Evolutionary conservation across 2,797 vertebrate species (phyloP), one percentile per base, ranked within the genome.

Genomic region (Phoeniculus purpureus): DNA sequence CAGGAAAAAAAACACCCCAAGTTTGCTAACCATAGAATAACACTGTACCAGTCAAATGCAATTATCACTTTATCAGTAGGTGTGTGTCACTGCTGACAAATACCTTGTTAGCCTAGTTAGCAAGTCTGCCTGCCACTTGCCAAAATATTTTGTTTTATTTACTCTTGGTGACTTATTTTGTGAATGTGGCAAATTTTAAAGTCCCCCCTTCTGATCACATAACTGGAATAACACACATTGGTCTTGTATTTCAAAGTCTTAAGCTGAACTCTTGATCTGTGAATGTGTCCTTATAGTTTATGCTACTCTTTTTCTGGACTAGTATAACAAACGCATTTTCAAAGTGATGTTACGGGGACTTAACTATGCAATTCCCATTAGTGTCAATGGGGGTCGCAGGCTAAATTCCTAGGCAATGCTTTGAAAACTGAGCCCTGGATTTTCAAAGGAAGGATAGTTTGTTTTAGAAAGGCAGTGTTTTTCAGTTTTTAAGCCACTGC

Each of bases 101-200:
- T 50, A 76, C 37, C 93, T 95, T 89, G 85, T 95, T 93, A 94
- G 77, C 51, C 90, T 87, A 58, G 87, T 89, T 94, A 94, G 85
- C 80, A 83, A 91, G 94, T 93, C 95, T 95, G 92, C 77, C 87
- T 52, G 85, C 92, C 93, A 96, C 90, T 96, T 96, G 95, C 90
- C 90, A 91, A 95, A 96, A 95, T 91, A 96, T 94, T 96, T 86
- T 89, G 84, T 94, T 95, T 94, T 94, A 81, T 95, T 96, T 96
- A 96, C 64, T 94, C 87, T 77, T 79, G 67, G 81, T 81, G 85
- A 93, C 77, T 92, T 92, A 91, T 85, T 94, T 89, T 85, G 90
- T 77, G 76, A 92, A 90, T 48, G 52, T 31, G 66, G 72, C 81
- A 76, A 87, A 85, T 94, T 94, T 94, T 82, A 85, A 89, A 89